phyloP scores from a whole-genome alignment of 2,888 invertebrate species.

The Tanypteryx hageni region DNA sequence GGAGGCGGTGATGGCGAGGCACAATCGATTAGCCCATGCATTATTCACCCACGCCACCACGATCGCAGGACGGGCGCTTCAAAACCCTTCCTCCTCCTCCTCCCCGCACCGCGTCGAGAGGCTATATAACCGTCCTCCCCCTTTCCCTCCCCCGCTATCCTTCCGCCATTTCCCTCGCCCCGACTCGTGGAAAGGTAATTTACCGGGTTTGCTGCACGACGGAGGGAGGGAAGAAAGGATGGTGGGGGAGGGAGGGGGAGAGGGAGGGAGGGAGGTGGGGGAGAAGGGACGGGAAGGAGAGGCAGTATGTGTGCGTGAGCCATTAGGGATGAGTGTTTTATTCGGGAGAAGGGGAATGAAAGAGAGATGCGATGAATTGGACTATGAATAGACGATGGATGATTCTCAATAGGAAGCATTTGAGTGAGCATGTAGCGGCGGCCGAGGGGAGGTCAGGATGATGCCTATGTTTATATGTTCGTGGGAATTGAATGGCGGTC shows the following conservation, averaged over 20 bases:
- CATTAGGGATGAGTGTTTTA: constrained; percentile 60
- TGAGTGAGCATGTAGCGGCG: not conserved
- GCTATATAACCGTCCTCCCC: not conserved
- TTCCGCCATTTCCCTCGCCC: not conserved
- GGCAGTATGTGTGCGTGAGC: constrained; percentile 46
- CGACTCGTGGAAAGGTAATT: constrained; percentile 40
- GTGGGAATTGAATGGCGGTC: not conserved
- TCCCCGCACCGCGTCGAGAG: constrained; percentile 21
- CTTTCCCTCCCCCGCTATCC: not conserved
- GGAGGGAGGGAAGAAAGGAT: not conserved
- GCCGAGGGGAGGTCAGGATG: not conserved
- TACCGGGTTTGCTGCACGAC: constrained; percentile 14
- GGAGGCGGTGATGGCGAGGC: not conserved
- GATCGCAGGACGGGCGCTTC: not conserved
- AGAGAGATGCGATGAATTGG: constrained; percentile 28
- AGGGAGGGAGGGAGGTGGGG: not conserved
- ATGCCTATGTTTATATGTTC: constrained; percentile 27
- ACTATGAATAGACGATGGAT: constrained; percentile 55
- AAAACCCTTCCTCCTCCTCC: not conserved
- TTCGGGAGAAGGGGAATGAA: constrained; percentile 29
- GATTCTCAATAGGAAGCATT: constrained; percentile 38
- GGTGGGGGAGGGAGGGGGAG: not conserved
- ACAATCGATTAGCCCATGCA: constrained; percentile 42
- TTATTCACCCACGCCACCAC: constrained; percentile 35
- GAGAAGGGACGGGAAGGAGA: not conserved